phyloP scores from a whole-genome alignment of 2,797 vertebrate genomes.

The Acropternis orthonyx region DNA sequence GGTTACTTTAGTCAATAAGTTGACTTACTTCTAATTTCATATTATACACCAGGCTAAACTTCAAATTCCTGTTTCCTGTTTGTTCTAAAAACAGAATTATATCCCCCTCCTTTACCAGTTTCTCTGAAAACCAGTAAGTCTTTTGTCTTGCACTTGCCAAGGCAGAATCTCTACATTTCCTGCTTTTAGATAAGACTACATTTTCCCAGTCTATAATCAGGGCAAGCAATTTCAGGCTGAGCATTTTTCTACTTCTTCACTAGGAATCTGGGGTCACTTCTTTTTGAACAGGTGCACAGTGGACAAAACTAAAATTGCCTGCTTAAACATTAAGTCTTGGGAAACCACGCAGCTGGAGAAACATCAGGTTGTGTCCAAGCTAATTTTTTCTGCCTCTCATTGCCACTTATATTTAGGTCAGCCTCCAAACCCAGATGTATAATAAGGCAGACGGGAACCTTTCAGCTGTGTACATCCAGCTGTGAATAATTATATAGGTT shows the following conservation, averaged over 20 bases:
- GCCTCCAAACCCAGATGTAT: not conserved
- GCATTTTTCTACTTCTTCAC: not conserved
- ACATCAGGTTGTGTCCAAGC: not conserved
- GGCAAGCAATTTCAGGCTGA: not conserved
- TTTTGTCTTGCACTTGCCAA: not conserved
- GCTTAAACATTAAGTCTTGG: not conserved
- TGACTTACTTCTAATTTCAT: not conserved
- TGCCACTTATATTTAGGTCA: not conserved
- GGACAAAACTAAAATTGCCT: not conserved
- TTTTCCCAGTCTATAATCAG: not conserved
- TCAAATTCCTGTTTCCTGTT: not conserved
- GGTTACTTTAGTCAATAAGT: not conserved
- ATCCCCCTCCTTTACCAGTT: not conserved
- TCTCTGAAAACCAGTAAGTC: not conserved
- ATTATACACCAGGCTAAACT: not conserved
- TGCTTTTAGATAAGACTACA: not conserved
- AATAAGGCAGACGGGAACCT: not conserved
- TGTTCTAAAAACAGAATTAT: not conserved
- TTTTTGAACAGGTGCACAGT: not conserved
- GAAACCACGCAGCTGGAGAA: not conserved
- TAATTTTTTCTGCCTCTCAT: not conserved
- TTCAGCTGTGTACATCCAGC: not conserved
- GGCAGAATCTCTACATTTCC: not conserved
- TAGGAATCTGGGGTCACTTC: not conserved
- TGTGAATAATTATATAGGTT: not conserved